Evolutionary conservation across 2,888 invertebrate species (phyloP).

Genomic region (Podotricha telesiphe): DNA sequence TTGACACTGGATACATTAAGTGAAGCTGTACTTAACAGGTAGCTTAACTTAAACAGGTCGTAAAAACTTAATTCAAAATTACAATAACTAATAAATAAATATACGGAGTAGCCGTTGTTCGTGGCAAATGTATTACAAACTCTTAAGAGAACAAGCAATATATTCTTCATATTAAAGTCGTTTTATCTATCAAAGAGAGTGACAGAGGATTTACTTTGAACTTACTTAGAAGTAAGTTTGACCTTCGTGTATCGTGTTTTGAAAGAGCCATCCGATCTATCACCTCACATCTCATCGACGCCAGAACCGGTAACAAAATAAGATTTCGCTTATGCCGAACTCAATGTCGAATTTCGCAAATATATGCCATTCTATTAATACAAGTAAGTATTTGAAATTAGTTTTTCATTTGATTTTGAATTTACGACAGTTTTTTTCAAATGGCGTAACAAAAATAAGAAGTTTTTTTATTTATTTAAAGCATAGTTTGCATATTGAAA

Average conservation of each 20-base stretch:
- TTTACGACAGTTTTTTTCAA: not conserved
- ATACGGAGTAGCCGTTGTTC: not conserved
- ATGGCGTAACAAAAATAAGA: not conserved
- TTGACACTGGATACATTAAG: too few relatives aligned
- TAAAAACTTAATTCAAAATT: too few relatives aligned
- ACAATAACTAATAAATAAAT: too few relatives aligned
- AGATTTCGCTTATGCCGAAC: conserved; percentile 17
- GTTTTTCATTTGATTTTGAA: not conserved
- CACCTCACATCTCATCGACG: conserved; percentile 25
- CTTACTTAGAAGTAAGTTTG: conserved; percentile 8
- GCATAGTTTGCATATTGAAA: too few relatives aligned
- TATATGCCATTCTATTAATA: conserved; percentile 11
- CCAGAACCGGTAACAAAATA: conserved; percentile 33
- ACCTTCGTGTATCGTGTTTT: conserved; percentile 17
- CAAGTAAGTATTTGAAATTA: conserved; percentile 12
- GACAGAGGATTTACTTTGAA: conserved; percentile 5
- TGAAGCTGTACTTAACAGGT: too few relatives aligned
- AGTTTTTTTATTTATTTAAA: too few relatives aligned
- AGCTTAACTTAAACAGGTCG: too few relatives aligned
- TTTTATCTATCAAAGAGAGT: conserved; percentile 18
- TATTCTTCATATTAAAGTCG: conserved; percentile 16
- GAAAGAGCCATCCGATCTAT: conserved; percentile 28
- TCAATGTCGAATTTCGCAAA: conserved; percentile 33
- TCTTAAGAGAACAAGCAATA: conserved; percentile 6
- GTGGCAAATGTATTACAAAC: not conserved